phyloP scores from a whole-genome alignment of 2,888 invertebrate genomes.

The Drosophila limbata region DNA sequence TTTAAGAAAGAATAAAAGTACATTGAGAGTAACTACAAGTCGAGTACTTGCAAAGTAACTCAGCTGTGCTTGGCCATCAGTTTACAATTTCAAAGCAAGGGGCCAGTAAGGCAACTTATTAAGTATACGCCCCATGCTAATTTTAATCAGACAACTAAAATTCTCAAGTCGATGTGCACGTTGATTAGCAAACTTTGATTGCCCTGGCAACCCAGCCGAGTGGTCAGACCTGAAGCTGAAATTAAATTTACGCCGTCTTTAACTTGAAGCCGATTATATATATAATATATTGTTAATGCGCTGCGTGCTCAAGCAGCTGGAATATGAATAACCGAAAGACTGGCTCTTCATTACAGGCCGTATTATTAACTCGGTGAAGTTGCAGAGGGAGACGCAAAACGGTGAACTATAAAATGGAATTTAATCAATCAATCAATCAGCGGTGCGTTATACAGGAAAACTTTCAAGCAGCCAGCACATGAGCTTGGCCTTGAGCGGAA shows the following conservation, averaged over 20 bases:
- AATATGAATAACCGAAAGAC: constrained; percentile 45
- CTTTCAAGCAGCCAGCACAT: constrained; percentile 35
- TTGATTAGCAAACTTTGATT: constrained; percentile 72
- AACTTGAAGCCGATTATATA: constrained; percentile 1
- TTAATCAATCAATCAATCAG: constrained; percentile 66
- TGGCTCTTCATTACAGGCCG: constrained; percentile 20
- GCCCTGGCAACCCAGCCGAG: constrained; percentile 48
- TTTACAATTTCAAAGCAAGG: constrained; percentile 10
- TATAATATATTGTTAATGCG: constrained; percentile 32
- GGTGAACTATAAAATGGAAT: constrained; percentile 50
- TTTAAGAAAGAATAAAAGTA: too few relatives aligned
- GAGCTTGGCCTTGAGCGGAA: constrained; percentile 40
- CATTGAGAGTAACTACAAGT: background rate
- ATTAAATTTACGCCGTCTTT: constrained; percentile 58
- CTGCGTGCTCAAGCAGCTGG: constrained; percentile 58
- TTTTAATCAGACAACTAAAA: constrained; percentile 46
- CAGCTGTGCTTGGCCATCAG: constrained; percentile 19
- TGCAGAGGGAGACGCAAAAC: constrained; percentile 8
- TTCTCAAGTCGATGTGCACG: constrained; percentile 38
- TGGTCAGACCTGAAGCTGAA: constrained; percentile 40
- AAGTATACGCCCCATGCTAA: constrained; percentile 46
- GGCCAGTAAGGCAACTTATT: constrained; percentile 37
- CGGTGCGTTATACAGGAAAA: constrained; percentile 47
- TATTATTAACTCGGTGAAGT: constrained; percentile 32
- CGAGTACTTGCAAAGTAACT: constrained; percentile 2